Evolutionary conservation across 2,113 vertebrate species (phyloP).

Genomic region (Colinus virginianus): DNA sequence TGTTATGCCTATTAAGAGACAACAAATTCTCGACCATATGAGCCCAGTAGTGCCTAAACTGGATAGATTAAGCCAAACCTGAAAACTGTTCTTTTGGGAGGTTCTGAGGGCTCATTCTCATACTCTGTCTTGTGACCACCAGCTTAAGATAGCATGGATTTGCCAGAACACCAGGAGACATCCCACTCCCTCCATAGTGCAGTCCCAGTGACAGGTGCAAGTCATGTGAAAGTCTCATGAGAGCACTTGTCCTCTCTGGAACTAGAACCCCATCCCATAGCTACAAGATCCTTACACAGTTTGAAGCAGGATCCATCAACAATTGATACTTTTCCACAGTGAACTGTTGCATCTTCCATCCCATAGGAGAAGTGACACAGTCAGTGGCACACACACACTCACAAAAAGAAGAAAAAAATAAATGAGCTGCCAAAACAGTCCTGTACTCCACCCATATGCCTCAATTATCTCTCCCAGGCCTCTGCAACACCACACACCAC

Average conservation of each 20-base stretch:
- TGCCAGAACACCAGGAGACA: not conserved
- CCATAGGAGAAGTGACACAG: not conserved
- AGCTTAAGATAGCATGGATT: accelerated
- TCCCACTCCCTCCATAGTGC: not conserved
- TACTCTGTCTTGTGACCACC: accelerated
- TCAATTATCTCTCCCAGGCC: slow-evolving; percentile 69
- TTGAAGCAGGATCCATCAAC: not conserved
- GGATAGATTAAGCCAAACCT: not conserved
- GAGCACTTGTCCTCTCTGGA: not conserved
- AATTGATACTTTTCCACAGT: not conserved
- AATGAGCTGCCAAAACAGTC: not conserved
- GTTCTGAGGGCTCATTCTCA: not conserved
- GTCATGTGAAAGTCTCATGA: not conserved
- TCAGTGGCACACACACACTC: not conserved
- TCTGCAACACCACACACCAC: slow-evolving; percentile 41
- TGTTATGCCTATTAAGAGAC: accelerated
- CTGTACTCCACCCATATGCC: slow-evolving; percentile 60
- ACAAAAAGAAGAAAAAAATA: not conserved
- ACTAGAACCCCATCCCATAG: not conserved
- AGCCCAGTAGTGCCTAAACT: not conserved
- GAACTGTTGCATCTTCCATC: not conserved
- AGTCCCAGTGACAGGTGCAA: not conserved
- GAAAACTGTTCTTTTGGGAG: not conserved
- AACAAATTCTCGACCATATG: not conserved
- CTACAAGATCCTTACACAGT: not conserved